Conservation (phyloP, 2,888 invertebrate genomes). For the Hoplodrina blanda region DNA sequence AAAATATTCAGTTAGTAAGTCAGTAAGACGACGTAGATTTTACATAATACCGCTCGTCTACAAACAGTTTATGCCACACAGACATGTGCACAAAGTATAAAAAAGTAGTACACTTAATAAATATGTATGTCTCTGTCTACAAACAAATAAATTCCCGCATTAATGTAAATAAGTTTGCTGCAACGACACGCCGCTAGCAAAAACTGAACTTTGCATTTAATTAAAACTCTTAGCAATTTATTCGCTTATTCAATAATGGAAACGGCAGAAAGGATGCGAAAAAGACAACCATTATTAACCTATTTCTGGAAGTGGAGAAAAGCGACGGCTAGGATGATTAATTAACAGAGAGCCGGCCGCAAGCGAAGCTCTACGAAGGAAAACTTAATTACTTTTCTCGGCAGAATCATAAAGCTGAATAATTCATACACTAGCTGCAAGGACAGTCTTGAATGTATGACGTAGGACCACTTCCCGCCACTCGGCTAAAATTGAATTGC, state of each 20-base stretch:
- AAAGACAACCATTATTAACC: slow-evolving; percentile 84
- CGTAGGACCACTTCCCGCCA: slow-evolving; percentile 65
- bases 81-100: slow-evolving; percentile 29
- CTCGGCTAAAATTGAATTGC: slow-evolving; percentile 76
- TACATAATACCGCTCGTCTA: slow-evolving; percentile 6
- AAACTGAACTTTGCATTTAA: slow-evolving; percentile 72
- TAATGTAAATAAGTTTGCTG: slow-evolving; percentile 56
- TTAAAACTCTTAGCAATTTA: slow-evolving; percentile 71
- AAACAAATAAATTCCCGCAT: slow-evolving; percentile 58
- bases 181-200: slow-evolving; percentile 56
- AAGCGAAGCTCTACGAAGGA: slow-evolving; percentile 79
- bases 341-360: slow-evolving; percentile 83
- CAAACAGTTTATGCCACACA: slow-evolving; percentile 7
- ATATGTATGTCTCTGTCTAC: slow-evolving; percentile 45
- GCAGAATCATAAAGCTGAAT: slow-evolving; percentile 84
- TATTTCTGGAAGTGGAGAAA: slow-evolving; percentile 82
- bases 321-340: slow-evolving; percentile 83
- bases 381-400: slow-evolving; percentile 88
- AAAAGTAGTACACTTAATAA: slow-evolving; percentile 43
- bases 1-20: slow-evolving; percentile 2
- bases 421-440: slow-evolving; percentile 79
- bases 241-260: slow-evolving; percentile 83
- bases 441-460: slow-evolving; percentile 74
- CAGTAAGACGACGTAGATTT: neutral
- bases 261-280: slow-evolving; percentile 79